A percentile compares a stretch with the other conserved stretches of the same genome.
phyloP scores from a whole-genome alignment of 2,888 invertebrate species.

The Himalopsyche japonica region DNA sequence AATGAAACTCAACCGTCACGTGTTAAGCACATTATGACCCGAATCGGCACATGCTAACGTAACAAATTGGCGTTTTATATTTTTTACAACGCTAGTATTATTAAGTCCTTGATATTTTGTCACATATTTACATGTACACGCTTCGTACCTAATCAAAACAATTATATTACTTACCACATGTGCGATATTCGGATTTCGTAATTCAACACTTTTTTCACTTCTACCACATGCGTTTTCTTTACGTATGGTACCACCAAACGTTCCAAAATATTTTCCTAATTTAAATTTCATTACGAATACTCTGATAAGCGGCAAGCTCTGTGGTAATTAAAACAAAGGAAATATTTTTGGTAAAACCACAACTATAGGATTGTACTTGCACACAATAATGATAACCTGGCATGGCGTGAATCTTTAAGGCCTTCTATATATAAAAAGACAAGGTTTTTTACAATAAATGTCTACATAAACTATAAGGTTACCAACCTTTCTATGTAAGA shows the following conservation, averaged over 20 bases:
- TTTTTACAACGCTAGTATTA: neutral
- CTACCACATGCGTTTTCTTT: neutral
- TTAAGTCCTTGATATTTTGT: neutral
- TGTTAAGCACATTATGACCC: neutral
- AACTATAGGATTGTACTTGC: no score
- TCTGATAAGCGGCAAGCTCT: no score
- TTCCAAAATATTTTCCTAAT: neutral
- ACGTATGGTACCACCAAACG: neutral
- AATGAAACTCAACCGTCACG: neutral
- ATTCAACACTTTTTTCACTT: neutral
- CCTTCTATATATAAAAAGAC: no score
- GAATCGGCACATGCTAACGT: neutral
- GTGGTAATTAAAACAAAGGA: no score
- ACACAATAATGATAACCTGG: no score
- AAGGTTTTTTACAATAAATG: no score
- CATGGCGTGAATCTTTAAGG: no score
- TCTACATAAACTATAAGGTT: no score
- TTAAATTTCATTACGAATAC: no score
- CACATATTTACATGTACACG: neutral
- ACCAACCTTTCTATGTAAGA: no score
- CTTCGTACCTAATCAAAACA: neutral
- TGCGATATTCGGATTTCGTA: neutral
- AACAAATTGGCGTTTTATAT: neutral
- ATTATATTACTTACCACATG: neutral
- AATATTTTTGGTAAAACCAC: no score